Base-by-base conservation (phyloP, 2,113 vertebrate genomes). In the Holacanthus passer region DNA sequence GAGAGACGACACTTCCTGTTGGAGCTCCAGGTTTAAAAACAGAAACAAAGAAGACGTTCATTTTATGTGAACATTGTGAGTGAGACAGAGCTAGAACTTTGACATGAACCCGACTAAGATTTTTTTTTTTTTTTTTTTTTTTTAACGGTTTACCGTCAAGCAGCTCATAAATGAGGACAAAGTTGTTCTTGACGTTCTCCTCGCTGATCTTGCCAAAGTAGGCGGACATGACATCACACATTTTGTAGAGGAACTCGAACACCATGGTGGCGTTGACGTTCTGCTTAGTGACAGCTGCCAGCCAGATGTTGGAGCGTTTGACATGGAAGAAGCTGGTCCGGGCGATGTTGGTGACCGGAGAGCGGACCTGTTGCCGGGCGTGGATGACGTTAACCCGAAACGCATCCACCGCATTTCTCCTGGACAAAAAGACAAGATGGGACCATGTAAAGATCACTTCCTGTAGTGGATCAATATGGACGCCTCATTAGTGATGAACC, bases 141-240 rank as follows among this genome's bases (percentile, higher is more conserved):
- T 37, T 37, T 37, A 5, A 7, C 7, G 7, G 39, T 63, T 64
- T 65, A 99, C 97, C 97, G 43, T 98, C 97, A 85, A 98, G 94
- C 37, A 98, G 95, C 92, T 99, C 97, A 17, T 98, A 98, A 91
- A 98, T 97, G 72, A 98, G 95, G 80, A 98, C 97, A 1, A 98
- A 98, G 95, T 98, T 98, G 95, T 98, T 98, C 93, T 97, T 97
- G 91, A 98, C 98, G 91, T 98, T 98, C 91, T 98, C 97, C 80
- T 98, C 97, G 0, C 97, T 98, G 94, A 98, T 98, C 94, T 98
- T 99, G 89, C 97, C 97, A 0, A 98, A 98, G 92, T 98, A 99
- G 35, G 97, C 97, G 0, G 97, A 95, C 97, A 98, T 99, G 85
- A 99, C 97, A 65, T 98, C 97, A 32, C 97, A 97, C 97, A 98